Evolutionary conservation across 2,797 vertebrate genomes (phyloP).

Genomic region (Darevskia mixta): DNA sequence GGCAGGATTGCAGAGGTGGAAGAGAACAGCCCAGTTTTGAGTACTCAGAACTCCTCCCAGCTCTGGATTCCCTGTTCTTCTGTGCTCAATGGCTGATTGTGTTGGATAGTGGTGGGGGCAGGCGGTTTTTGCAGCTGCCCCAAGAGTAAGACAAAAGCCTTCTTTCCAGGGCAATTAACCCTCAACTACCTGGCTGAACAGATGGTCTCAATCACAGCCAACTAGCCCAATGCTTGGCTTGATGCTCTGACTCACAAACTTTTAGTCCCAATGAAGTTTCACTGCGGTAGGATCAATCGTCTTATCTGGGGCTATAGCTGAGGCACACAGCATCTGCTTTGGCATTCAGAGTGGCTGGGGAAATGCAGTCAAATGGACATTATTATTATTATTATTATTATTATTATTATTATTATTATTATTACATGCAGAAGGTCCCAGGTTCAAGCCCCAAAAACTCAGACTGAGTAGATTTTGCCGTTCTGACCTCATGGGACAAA

Average conservation of each 20-base stretch:
- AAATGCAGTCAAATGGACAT: too few relatives aligned
- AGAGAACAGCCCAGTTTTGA: background rate
- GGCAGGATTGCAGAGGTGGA: too few relatives aligned
- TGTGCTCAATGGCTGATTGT: background rate
- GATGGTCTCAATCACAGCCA: background rate
- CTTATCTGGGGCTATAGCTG: background rate
- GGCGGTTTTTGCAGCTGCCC: constrained; percentile 15
- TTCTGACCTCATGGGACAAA: too few relatives aligned
- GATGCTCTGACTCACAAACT: background rate
- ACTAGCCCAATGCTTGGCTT: background rate
- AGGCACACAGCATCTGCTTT: too few relatives aligned
- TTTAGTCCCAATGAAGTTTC: background rate
- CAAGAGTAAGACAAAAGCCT: background rate
- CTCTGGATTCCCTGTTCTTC: background rate
- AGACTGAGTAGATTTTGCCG: too few relatives aligned
- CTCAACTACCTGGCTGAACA: background rate
- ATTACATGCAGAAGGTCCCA: too few relatives aligned
- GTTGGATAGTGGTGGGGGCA: background rate
- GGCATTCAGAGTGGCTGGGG: too few relatives aligned
- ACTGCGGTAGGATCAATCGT: background rate
- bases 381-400: too few relatives aligned
- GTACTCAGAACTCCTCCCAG: background rate
- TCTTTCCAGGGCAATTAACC: background rate
- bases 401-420: too few relatives aligned
- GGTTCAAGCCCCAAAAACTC: too few relatives aligned